Evolutionary conservation across 2,113 vertebrate species (phyloP).

Genomic region (Holacanthus passer): DNA sequence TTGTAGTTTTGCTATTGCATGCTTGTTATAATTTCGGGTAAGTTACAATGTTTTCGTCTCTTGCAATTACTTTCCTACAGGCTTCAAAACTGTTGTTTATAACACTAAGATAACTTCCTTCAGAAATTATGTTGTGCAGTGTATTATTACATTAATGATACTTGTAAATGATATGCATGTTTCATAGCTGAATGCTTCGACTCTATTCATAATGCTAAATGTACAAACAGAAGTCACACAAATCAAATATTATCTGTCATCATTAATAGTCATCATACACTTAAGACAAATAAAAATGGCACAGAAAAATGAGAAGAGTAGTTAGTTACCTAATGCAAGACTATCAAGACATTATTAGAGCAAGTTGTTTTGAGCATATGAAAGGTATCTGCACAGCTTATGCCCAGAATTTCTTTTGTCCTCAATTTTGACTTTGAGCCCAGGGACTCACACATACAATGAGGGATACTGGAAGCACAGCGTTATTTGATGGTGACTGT

Average conservation of each 20-base stretch:
- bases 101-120: neutral
- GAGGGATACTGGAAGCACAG: neutral
- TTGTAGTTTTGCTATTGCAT: neutral
- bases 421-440: slow-evolving; percentile 3
- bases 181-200: neutral
- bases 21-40: too few species aligned
- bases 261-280: neutral
- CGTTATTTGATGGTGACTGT: neutral
- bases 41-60: neutral
- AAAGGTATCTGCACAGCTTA: neutral
- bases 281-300: neutral
- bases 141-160: neutral
- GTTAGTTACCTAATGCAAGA: neutral
- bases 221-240: too few species aligned
- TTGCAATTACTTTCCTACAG: neutral
- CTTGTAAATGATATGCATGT: neutral
- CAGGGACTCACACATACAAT: neutral
- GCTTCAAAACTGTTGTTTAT: neutral
- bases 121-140: too few species aligned
- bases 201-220: neutral
- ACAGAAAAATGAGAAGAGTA: neutral
- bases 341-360: neutral
- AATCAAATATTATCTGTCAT: neutral
- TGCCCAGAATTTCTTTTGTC: neutral
- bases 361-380: neutral